Evolutionary conservation across 2,888 invertebrate species (phyloP).

Genomic region (Sepiola atlantica): DNA sequence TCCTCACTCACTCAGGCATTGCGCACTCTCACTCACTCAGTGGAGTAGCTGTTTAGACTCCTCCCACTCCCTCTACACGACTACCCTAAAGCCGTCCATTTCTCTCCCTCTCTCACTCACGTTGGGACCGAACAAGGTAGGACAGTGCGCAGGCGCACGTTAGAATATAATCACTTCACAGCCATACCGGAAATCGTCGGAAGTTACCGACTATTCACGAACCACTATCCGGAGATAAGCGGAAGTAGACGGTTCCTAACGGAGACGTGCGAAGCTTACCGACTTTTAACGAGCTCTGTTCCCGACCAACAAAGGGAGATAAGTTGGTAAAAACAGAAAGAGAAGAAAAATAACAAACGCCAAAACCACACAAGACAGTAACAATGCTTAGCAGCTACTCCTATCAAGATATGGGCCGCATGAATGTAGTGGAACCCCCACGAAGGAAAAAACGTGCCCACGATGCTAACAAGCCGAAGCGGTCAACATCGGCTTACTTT

Average conservation of each 20-base stretch:
- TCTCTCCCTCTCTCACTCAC: slow-evolving; percentile 42
- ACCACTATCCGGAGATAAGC: slow-evolving; percentile 32
- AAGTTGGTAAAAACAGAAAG: not conserved
- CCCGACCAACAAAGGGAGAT: slow-evolving; percentile 39
- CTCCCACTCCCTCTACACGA: slow-evolving; percentile 16
- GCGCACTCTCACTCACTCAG: slow-evolving; percentile 32
- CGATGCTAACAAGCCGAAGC: slow-evolving; percentile 71
- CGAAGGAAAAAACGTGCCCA: slow-evolving; percentile 56
- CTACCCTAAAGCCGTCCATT: slow-evolving; percentile 35
- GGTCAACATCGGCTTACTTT: slow-evolving; percentile 74
- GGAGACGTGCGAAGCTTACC: slow-evolving; percentile 38
- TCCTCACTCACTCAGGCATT: slow-evolving; percentile 42
- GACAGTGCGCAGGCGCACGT: slow-evolving; percentile 42
- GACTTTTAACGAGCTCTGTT: slow-evolving; percentile 33
- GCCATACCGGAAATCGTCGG: slow-evolving; percentile 36
- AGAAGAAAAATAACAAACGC: not conserved
- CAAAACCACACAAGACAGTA: not conserved
- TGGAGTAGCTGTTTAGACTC: slow-evolving; percentile 15
- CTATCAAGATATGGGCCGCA: slow-evolving; percentile 36
- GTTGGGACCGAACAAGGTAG: slow-evolving; percentile 43
- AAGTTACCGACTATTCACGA: slow-evolving; percentile 33
- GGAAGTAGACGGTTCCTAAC: slow-evolving; percentile 38
- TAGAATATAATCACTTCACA: not conserved
- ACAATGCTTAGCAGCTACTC: slow-evolving; percentile 39
- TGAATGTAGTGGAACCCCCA: slow-evolving; percentile 43